Evolutionary conservation across 2,888 invertebrate species (phyloP).

Genomic region (Drosophila neutralis): DNA sequence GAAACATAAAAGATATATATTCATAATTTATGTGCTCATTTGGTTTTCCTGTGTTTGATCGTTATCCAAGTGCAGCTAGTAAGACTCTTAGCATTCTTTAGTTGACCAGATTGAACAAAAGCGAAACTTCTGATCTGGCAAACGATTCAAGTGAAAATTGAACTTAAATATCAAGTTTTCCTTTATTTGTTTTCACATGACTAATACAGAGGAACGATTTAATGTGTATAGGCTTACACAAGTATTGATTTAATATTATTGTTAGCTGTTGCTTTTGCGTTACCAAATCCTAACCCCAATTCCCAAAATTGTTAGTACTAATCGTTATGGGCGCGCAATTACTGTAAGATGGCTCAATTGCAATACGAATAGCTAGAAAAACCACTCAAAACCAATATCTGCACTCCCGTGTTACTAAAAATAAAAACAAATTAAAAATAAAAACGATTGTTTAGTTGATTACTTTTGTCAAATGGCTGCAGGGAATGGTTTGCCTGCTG

Average conservation of each 20-base stretch:
- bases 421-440: neutral
- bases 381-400: constrained; percentile 30
- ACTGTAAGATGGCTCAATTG: constrained; percentile 9
- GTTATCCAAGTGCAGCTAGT: neutral
- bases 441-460: constrained; percentile 30
- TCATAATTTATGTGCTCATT: neutral
- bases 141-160: neutral
- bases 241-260: constrained; percentile 11
- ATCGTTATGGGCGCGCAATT: constrained; percentile 22
- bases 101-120: neutral
- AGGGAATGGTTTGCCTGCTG: constrained; percentile 23
- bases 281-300: constrained; percentile 10
- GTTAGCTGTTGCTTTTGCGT: constrained; percentile 11
- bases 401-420: constrained; percentile 55
- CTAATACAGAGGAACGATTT: neutral
- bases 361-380: constrained; percentile 33
- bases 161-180: neutral
- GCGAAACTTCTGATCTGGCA: neutral
- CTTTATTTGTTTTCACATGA: neutral
- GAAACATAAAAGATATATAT: neutral
- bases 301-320: constrained; percentile 21
- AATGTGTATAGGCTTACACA: constrained; percentile 1
- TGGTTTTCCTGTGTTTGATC: neutral
- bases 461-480: constrained; percentile 24
- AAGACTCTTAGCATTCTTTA: neutral